These are phyloP conservation scores for Nephrotoma guestfalica DNA, from an alignment of 2,888 invertebrate species.

Conservation along the genomic window DNA sequence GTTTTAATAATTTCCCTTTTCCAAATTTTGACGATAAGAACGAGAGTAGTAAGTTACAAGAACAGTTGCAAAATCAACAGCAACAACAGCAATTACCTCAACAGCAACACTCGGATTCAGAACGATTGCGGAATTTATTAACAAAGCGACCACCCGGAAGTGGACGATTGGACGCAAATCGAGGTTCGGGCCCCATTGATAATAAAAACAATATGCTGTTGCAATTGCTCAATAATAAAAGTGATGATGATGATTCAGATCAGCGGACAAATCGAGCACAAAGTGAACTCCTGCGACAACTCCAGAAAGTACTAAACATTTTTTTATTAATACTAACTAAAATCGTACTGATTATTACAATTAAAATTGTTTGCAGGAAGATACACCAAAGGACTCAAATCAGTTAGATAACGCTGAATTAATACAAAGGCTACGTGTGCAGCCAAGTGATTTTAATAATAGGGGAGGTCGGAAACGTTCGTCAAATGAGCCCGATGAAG, in stretches of 20 bases:
- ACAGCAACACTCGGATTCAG: constrained; percentile 31
- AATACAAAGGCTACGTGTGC: constrained; percentile 25
- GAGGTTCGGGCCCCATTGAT: constrained; percentile 18
- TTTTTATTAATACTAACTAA: not conserved
- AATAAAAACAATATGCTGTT: constrained; percentile 22
- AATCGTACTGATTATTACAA: not conserved
- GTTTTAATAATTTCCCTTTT: constrained; percentile 17
- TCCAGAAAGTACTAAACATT: constrained; percentile 23
- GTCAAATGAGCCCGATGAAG: constrained; percentile 44
- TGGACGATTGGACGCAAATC: constrained; percentile 17
- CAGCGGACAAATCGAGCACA: constrained; percentile 26
- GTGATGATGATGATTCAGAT: constrained; percentile 60
- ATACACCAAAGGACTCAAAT: constrained; percentile 22
- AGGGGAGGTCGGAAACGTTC: constrained; percentile 42
- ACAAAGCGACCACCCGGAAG: constrained; percentile 26
- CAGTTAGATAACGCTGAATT: constrained; percentile 30
- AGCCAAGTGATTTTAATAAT: constrained; percentile 14
- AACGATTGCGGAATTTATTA: constrained; percentile 35
- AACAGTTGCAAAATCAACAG: constrained; percentile 32
- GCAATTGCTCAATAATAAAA: constrained; percentile 68
- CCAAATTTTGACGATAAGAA: constrained; percentile 17
- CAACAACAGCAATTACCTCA: constrained; percentile 17
- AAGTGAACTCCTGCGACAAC: constrained; percentile 41
- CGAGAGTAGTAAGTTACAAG: constrained; percentile 6
- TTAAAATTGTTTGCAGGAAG: constrained; percentile 15